Percentiles rank a stretch among this genome's conserved stretches.
Conservation (phyloP, 2,113 vertebrate species). For the Psilopsiagon aurifrons region DNA sequence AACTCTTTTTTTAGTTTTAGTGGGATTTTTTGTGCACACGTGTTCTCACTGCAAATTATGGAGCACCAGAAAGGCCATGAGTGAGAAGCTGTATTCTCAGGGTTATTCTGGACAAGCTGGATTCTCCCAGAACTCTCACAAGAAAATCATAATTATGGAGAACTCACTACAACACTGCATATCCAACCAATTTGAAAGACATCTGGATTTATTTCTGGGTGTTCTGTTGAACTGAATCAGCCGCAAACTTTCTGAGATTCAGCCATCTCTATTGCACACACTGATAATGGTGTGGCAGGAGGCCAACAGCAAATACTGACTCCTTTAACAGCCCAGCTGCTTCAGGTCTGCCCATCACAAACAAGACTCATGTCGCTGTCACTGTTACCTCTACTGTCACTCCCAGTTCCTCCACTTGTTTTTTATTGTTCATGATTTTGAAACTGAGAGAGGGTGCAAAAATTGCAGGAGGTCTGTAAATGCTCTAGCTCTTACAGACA, state of each 20-base stretch:
- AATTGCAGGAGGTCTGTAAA: not conserved
- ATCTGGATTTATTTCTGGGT: slow-evolving; percentile 50
- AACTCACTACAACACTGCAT: not conserved
- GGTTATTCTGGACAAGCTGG: not conserved
- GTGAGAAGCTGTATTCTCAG: not conserved
- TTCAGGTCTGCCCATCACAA: slow-evolving; percentile 10
- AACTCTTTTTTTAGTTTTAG: not conserved
- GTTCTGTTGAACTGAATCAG: slow-evolving; percentile 5
- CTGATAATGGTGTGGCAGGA: slow-evolving; percentile 18
- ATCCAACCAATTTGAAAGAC: slow-evolving; percentile 2
- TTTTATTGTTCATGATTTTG: not conserved
- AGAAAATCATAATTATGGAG: not conserved
- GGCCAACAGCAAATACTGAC: slow-evolving; percentile 1
- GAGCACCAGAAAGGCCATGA: not conserved
- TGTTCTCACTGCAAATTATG: not conserved
- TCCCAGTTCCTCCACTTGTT: not conserved
- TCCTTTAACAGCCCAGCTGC: not conserved
- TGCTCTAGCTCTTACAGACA: not conserved
- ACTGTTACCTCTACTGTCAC: not conserved
- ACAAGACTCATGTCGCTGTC: not conserved
- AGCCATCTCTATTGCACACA: not conserved
- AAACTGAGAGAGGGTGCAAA: not conserved
- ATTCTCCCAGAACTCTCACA: not conserved
- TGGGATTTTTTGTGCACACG: not conserved
- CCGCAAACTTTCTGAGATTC: not conserved